Conservation (phyloP, 2,797 vertebrate species). For the Gouania willdenowi region DNA sequence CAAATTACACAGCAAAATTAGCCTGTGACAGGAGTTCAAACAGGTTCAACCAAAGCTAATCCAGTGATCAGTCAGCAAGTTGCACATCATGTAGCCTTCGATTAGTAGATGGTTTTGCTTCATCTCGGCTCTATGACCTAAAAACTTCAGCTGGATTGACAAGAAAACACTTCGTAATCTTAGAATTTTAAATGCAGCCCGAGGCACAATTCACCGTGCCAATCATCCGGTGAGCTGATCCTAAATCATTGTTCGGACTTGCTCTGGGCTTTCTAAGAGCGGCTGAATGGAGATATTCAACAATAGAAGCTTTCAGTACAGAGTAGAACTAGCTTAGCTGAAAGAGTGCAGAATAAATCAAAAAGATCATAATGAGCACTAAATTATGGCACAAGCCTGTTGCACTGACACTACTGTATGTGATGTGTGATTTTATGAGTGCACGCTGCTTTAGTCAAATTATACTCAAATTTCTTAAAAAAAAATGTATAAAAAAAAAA, state of each 20-base stretch:
- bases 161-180: constrained; percentile 46
- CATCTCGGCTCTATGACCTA: constrained; percentile 11
- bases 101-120: constrained; percentile 9
- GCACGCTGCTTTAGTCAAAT: not conserved
- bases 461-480: constrained; percentile 20
- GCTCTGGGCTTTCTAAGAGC: constrained; percentile 15
- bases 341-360: constrained; percentile 27
- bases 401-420: not conserved
- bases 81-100: constrained; percentile 4
- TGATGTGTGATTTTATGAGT: not conserved
- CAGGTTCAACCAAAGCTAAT: constrained; percentile 19
- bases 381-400: not conserved
- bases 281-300: constrained; percentile 16
- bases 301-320: constrained; percentile 41
- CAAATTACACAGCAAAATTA: no score
- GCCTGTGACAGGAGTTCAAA: constrained; percentile 7
- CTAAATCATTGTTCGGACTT: constrained; percentile 35
- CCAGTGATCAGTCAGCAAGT: constrained; percentile 13
- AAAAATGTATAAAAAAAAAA: no score
- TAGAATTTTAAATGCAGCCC: constrained; percentile 47
- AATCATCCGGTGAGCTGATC: constrained; percentile 41
- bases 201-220: constrained; percentile 43
- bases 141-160: constrained; percentile 35
- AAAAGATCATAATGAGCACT: constrained; percentile 13
- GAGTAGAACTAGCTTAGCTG: constrained; percentile 1